A percentile compares a stretch with the other conserved stretches of the same genome.
Evolutionary conservation across 2,888 invertebrate species (phyloP).

Genomic region (Rugalucina vietnamica): DNA sequence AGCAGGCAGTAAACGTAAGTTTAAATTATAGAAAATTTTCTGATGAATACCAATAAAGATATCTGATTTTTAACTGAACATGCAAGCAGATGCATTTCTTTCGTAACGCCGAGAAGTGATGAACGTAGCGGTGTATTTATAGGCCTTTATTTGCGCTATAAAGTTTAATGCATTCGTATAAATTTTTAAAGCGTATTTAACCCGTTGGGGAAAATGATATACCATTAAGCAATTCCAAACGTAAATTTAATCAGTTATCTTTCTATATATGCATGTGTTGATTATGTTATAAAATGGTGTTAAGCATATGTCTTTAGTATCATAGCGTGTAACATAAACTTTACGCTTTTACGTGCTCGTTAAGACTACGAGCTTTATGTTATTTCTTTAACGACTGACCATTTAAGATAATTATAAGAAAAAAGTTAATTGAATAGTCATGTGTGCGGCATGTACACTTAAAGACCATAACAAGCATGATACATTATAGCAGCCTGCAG

Average conservation of each 20-base stretch:
- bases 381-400: too few species aligned
- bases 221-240: neutral
- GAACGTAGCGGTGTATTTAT: constrained; percentile 1
- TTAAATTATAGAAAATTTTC: constrained; percentile 14
- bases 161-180: constrained; percentile 9
- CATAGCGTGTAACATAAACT: too few species aligned
- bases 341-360: too few species aligned
- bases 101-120: neutral
- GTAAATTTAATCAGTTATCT: neutral
- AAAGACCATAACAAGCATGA: too few species aligned
- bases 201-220: constrained; percentile 2
- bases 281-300: too few species aligned
- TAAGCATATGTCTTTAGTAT: too few species aligned
- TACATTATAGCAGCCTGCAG: too few species aligned
- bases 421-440: too few species aligned
- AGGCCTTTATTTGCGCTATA: constrained; percentile 2
- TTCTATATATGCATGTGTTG: neutral
- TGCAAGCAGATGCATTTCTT: constrained; percentile 10
- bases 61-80: neutral
- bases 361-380: too few species aligned
- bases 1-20: constrained; percentile 10
- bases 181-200: neutral
- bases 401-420: too few species aligned
- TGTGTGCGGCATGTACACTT: too few species aligned
- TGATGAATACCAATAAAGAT: constrained; percentile 8